phyloP scores from a whole-genome alignment of 2,888 invertebrate species.

The Trichopoda pennipes region DNA sequence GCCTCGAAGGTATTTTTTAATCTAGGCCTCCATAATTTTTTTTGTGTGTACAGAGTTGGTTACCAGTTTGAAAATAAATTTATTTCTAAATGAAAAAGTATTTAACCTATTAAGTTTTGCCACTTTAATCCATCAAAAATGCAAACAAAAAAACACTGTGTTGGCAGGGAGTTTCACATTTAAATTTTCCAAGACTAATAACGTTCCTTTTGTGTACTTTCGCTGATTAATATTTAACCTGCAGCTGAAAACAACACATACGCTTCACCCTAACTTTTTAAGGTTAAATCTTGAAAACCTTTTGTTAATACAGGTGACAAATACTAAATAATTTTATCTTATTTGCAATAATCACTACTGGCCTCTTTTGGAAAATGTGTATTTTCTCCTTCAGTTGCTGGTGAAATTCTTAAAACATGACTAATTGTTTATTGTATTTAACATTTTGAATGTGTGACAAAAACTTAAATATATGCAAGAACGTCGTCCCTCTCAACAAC shows the following conservation, averaged over 20 bases:
- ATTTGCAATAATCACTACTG: neutral
- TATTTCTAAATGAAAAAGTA: too few species aligned
- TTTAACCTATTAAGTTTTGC: too few species aligned
- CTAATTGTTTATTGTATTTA: constrained; percentile 36
- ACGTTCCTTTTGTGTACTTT: too few species aligned
- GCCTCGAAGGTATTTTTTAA: too few species aligned
- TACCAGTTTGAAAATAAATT: too few species aligned
- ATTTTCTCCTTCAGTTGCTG: neutral
- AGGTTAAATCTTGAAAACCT: constrained; percentile 19
- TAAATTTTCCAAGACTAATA: too few species aligned
- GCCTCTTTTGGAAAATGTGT: constrained; percentile 10
- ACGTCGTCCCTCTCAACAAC: too few species aligned
- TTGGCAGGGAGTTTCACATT: too few species aligned
- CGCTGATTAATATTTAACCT: neutral
- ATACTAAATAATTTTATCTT: constrained; percentile 14
- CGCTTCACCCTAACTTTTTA: neutral
- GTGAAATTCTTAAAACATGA: constrained; percentile 46
- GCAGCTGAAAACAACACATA: neutral
- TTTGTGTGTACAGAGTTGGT: too few species aligned
- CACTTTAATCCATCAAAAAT: too few species aligned
- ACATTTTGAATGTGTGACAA: constrained; percentile 33
- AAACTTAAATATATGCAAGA: neutral
- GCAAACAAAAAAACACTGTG: too few species aligned
- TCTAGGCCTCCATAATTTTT: too few species aligned
- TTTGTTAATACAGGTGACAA: constrained; percentile 3